phyloP scores from a whole-genome alignment of 2,113 vertebrate species.

The Cavia aperea region DNA sequence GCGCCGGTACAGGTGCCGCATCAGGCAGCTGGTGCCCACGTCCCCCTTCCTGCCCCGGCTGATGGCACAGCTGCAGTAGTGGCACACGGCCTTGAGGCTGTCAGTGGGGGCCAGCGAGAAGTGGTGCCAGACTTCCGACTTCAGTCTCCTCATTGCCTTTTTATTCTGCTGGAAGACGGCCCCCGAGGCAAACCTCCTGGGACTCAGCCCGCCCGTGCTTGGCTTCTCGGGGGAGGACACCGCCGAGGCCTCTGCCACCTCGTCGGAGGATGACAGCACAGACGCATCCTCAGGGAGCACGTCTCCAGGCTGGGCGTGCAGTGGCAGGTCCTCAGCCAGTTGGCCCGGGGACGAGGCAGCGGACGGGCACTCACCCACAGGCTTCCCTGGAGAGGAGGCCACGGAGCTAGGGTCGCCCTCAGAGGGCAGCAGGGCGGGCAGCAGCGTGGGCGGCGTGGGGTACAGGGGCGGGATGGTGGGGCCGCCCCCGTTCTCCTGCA shows the following conservation, averaged over 20 bases:
- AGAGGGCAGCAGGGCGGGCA: constrained; percentile 80
- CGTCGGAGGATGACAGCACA: constrained; percentile 75
- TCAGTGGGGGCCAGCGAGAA: constrained; percentile 88
- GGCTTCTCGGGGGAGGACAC: constrained; percentile 82
- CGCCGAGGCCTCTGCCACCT: constrained; percentile 76
- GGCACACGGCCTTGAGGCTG: constrained; percentile 92
- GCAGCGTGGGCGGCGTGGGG: constrained; percentile 83
- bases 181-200: constrained; percentile 68
- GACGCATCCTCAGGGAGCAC: constrained; percentile 72
- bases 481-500: constrained; percentile 92
- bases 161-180: constrained; percentile 93
- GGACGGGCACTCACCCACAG: constrained; percentile 78
- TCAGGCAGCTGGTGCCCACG: constrained; percentile 94
- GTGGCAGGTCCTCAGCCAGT: constrained; percentile 78
- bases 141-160: constrained; percentile 91
- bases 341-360: constrained; percentile 78
- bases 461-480: constrained; percentile 87
- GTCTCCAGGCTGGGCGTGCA: constrained; percentile 73
- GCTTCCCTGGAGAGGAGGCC: constrained; percentile 84
- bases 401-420: constrained; percentile 78
- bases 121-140: constrained; percentile 96
- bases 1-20: constrained; percentile 90
- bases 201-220: constrained; percentile 72
- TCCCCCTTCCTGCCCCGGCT: constrained; percentile 92
- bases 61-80: constrained; percentile 90